Percentiles rank a stretch among this genome's conserved stretches.
phyloP scores from a whole-genome alignment of 2,113 vertebrate genomes.

The Pteronura brasiliensis region DNA sequence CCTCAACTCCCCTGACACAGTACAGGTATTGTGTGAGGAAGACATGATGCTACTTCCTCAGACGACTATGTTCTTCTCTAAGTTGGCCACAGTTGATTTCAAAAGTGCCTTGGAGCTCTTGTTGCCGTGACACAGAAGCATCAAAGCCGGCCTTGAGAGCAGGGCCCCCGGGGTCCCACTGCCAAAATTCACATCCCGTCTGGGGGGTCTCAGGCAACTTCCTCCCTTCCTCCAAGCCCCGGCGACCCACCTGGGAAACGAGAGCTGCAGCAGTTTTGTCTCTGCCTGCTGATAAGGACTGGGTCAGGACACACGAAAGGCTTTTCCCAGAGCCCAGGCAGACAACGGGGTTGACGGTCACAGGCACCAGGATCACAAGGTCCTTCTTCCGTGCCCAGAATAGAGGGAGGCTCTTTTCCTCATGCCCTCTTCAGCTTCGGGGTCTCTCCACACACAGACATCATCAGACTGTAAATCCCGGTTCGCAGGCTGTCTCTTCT shows the following conservation, averaged over 20 bases:
- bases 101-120: not conserved
- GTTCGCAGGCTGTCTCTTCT: not conserved
- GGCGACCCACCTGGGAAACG: too few species aligned
- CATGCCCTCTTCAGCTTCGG: not conserved
- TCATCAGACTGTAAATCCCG: not conserved
- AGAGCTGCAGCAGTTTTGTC: not conserved
- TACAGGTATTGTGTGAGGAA: not conserved
- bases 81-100: not conserved
- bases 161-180: not conserved
- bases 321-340: not conserved
- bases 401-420: not conserved
- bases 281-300: not conserved
- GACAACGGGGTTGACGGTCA: not conserved
- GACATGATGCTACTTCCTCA: not conserved
- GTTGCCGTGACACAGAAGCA: rapidly evolving
- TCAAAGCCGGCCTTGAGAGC: not conserved
- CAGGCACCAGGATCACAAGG: rapidly evolving
- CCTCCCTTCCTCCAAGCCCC: too few species aligned
- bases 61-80: not conserved
- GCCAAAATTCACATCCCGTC: not conserved
- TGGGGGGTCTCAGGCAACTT: not conserved
- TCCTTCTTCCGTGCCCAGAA: not conserved
- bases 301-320: not conserved
- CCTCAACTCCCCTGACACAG: not conserved
- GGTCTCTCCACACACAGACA: not conserved